Evolutionary conservation across 2,797 vertebrate species (phyloP).

Genomic region (Gorsachius magnificus): DNA sequence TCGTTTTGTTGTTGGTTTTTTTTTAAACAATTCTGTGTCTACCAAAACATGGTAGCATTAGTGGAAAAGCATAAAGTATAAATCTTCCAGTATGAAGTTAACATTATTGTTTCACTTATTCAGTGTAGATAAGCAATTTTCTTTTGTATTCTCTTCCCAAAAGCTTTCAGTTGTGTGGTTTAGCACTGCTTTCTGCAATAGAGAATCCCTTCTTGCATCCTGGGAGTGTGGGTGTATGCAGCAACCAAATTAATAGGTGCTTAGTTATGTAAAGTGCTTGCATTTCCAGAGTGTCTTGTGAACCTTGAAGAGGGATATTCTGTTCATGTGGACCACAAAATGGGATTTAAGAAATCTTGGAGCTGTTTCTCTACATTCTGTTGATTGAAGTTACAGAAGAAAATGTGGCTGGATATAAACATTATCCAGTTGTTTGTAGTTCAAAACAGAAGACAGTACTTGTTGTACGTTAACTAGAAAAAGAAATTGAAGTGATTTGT

Average conservation of each 20-base stretch:
- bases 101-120: background rate
- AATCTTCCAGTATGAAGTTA: background rate
- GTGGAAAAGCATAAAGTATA: background rate
- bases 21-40: background rate
- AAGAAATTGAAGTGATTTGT: background rate
- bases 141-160: background rate
- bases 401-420: background rate
- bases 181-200: background rate
- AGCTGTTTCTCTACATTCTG: background rate
- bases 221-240: background rate
- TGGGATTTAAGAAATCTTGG: background rate
- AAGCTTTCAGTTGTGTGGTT: background rate
- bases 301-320: background rate
- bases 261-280: background rate
- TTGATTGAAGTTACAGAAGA: background rate
- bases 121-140: background rate
- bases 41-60: background rate
- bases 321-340: background rate
- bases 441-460: background rate
- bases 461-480: background rate
- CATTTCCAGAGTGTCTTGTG: background rate
- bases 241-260: background rate
- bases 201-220: background rate
- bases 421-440: background rate
- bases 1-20: accelerated